phyloP scores from a whole-genome alignment of 2,888 invertebrate genomes.

The Drosophila paramelanica region DNA sequence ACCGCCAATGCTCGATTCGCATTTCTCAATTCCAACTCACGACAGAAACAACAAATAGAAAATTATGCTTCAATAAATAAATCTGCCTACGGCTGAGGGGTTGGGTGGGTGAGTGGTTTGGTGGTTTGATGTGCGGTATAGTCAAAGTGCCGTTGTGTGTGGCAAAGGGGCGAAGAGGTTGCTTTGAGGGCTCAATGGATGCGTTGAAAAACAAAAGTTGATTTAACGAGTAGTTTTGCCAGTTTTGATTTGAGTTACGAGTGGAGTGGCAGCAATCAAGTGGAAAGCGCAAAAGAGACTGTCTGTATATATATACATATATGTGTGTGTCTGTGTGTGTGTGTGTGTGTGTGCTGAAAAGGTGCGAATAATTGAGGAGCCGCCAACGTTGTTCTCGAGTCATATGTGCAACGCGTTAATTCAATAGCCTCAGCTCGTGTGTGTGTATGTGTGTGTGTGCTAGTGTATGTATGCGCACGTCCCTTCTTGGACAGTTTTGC shows the following conservation, averaged over 20 bases:
- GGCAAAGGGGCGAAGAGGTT: neutral
- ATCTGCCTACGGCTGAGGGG: slow-evolving; percentile 40
- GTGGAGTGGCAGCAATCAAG: slow-evolving; percentile 7
- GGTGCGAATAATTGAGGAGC: slow-evolving; percentile 82
- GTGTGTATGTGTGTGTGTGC: neutral
- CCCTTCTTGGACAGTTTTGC: slow-evolving; percentile 44
- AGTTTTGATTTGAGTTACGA: slow-evolving; percentile 57
- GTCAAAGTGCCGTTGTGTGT: neutral
- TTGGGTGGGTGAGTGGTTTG: neutral
- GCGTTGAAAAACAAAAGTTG: slow-evolving; percentile 52
- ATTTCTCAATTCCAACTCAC: slow-evolving; percentile 1
- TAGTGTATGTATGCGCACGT: slow-evolving; percentile 4
- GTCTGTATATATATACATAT: neutral
- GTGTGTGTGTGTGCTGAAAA: slow-evolving; percentile 58
- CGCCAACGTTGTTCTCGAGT: slow-evolving; percentile 29
- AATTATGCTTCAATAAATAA: slow-evolving; percentile 78
- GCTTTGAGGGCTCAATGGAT: slow-evolving; percentile 7
- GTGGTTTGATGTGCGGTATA: too few relatives aligned
- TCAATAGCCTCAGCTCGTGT: slow-evolving; percentile 47
- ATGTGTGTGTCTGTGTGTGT: slow-evolving; percentile 7
- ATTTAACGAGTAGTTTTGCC: slow-evolving; percentile 60
- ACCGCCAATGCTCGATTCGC: neutral
- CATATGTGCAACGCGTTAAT: slow-evolving; percentile 51
- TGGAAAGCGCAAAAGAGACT: too few relatives aligned
- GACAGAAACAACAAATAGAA: slow-evolving; percentile 54